These are phyloP conservation scores for Eurosta solidaginis DNA, from an alignment of 1,140 invertebrate genomes.

Conservation along the genomic window DNA sequence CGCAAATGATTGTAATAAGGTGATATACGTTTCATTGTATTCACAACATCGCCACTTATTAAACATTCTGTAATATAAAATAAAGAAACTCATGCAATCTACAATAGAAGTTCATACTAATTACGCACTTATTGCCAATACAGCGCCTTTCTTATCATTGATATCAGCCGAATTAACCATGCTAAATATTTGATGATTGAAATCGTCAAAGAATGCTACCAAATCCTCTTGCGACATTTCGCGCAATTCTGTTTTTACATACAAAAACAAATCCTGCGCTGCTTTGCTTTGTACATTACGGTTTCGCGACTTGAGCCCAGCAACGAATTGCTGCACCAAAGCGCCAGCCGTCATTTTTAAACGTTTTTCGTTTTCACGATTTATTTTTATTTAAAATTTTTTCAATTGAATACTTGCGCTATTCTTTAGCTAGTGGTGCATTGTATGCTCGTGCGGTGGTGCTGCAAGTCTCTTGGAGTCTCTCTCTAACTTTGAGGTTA, in stretches of 20 bases:
- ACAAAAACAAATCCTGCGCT: slow-evolving; percentile 85
- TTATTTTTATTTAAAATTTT: too few relatives aligned
- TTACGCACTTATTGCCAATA: slow-evolving; percentile 85
- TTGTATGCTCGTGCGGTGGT: neutral
- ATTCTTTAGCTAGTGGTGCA: neutral
- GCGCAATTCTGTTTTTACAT: slow-evolving; percentile 88
- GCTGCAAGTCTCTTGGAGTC: neutral
- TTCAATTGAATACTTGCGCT: neutral
- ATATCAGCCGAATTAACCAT: slow-evolving; percentile 92
- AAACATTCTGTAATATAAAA: slow-evolving; percentile 74
- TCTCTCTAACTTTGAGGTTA: neutral
- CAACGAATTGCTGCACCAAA: slow-evolving; percentile 79
- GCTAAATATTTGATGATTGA: slow-evolving; percentile 94
- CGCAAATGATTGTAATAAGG: slow-evolving; percentile 92
- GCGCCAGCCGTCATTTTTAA: slow-evolving; percentile 49
- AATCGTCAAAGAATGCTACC: slow-evolving; percentile 89
- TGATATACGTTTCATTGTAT: slow-evolving; percentile 85
- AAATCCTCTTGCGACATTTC: slow-evolving; percentile 92
- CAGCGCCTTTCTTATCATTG: slow-evolving; percentile 94
- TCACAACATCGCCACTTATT: slow-evolving; percentile 90
- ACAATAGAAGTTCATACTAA: neutral
- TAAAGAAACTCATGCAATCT: neutral
- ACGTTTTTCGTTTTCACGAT: too few relatives aligned
- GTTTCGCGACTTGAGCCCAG: slow-evolving; percentile 85
- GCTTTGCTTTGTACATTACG: slow-evolving; percentile 83